Evolutionary conservation across 2,797 vertebrate species (phyloP), one percentile per base, ranked within the genome.

Genomic region (Salarias fasciatus): DNA sequence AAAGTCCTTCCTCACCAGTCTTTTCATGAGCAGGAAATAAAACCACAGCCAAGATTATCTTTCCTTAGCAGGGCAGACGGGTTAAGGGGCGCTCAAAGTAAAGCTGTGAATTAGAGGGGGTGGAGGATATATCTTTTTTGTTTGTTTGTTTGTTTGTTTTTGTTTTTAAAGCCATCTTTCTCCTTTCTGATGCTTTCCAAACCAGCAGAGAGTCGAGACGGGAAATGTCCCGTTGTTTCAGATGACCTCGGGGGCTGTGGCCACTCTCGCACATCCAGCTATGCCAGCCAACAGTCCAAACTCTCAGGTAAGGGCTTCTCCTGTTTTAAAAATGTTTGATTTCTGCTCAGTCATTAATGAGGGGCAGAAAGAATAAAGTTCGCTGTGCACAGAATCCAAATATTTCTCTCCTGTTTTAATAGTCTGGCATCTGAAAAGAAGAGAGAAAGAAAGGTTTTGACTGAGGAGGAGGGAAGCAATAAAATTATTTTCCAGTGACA

Each of bases 201-300:
- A 71, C 46, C 14, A 60, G 63, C 89, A 94, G 96, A 97, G 88
- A 82, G 83, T 72, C 93, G 93, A 58, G 75, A 92, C 57, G 92
- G 94, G 50, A 98, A 95, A 85, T 96, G 95, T 60, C 87, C 93
- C 1, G 96, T 95, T 12, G 91, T 93, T 72, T 92, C 97, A 6
- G 97, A 99, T 8, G 96, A 98, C 48, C 88, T 95, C 6, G 95
- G 93, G 12, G 94, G 93, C 54, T 95, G 89, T 48, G 95, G 96
- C 71, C 97, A 99, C 91, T 98, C 97, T 47, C 93, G 97, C 78
- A 98, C 97, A 13, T 96, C 97, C 64, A 98, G 97, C 93, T 95
- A 98, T 61, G 95, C 97, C 83, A 98, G 96, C 88, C 97, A 98
- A 80, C 97, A 99, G 82, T 99, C 96, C 69, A 98, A 95, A 94